phyloP scores from a whole-genome alignment of 2,113 vertebrate genomes.

The Aegithalos caudatus region DNA sequence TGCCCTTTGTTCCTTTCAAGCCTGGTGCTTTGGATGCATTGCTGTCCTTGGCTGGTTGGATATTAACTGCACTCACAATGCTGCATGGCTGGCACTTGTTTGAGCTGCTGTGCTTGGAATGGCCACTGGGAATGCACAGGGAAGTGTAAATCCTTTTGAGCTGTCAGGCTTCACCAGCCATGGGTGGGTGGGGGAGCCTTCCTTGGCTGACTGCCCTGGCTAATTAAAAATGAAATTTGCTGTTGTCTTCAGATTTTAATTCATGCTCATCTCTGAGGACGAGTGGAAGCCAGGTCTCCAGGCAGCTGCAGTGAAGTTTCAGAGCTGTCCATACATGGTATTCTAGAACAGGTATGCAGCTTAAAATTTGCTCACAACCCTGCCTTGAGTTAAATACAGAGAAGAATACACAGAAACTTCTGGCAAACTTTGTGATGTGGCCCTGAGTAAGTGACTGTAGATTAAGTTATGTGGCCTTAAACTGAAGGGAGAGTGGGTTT shows the following conservation, averaged over 20 bases:
- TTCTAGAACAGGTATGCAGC: not conserved
- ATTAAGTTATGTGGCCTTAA: not conserved
- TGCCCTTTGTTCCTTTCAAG: constrained; percentile 23
- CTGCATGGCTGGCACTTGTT: constrained; percentile 25
- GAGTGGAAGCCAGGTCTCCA: not conserved
- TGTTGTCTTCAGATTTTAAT: constrained; percentile 54
- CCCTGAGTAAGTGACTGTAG: not conserved
- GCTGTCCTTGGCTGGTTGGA: constrained; percentile 13
- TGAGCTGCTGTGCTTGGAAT: not conserved
- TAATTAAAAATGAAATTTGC: constrained; percentile 52
- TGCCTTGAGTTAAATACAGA: not conserved
- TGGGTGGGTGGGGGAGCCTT: not conserved
- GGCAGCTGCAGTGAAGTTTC: constrained; percentile 7
- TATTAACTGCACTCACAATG: not conserved
- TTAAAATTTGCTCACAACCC: not conserved
- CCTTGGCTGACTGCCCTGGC: constrained; percentile 38
- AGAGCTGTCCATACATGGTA: not conserved
- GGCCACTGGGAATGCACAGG: constrained; percentile 2
- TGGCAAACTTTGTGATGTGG: not conserved
- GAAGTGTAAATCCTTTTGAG: not conserved
- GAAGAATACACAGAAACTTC: not conserved
- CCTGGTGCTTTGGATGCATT: not conserved
- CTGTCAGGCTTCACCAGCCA: not conserved
- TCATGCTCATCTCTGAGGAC: not conserved
- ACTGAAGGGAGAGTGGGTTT: not conserved